Conservation (phyloP, 2,797 vertebrate genomes). For the Odontamblyopus rebecca region DNA sequence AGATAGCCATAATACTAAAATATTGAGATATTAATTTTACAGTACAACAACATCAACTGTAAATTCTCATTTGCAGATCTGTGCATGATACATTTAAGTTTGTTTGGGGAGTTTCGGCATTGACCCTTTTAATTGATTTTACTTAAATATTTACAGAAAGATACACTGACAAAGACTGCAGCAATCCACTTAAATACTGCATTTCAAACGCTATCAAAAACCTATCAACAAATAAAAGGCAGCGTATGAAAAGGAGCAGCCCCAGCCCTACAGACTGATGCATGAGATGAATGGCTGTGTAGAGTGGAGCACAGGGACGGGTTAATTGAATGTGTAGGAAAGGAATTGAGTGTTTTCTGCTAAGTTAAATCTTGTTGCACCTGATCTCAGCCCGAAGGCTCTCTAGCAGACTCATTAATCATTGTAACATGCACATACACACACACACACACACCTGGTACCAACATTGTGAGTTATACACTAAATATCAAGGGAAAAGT, state of each 20-base stretch:
- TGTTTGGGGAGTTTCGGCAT: not conserved
- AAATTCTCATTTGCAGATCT: not conserved
- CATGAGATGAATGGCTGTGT: conserved; percentile 60
- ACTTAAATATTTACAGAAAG: conserved; percentile 11
- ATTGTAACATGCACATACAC: conserved; percentile 42
- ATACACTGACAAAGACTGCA: not conserved
- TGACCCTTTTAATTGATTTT: not conserved
- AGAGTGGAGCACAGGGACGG: conserved; percentile 52
- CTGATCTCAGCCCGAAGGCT: conserved; percentile 72
- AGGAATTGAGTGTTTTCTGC: conserved; percentile 70
- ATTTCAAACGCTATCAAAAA: conserved; percentile 32
- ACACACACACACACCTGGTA: conserved; percentile 5
- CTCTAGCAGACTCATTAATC: conserved; percentile 68
- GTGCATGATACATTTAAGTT: not conserved
- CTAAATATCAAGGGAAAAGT: conserved; percentile 1
- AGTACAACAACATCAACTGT: not conserved
- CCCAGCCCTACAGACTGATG: conserved; percentile 32
- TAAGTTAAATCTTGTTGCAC: conserved; percentile 75
- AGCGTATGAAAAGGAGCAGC: conserved; percentile 44
- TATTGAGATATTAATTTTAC: not conserved
- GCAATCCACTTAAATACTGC: conserved; percentile 18
- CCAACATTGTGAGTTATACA: not conserved
- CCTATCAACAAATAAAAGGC: conserved; percentile 47
- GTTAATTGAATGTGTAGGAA: conserved; percentile 75
- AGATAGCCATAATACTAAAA: too few relatives aligned